Percentiles rank a stretch among this genome's conserved stretches.
phyloP scores from a whole-genome alignment of 1,140 invertebrate genomes.

The Brachionus rubens region DNA sequence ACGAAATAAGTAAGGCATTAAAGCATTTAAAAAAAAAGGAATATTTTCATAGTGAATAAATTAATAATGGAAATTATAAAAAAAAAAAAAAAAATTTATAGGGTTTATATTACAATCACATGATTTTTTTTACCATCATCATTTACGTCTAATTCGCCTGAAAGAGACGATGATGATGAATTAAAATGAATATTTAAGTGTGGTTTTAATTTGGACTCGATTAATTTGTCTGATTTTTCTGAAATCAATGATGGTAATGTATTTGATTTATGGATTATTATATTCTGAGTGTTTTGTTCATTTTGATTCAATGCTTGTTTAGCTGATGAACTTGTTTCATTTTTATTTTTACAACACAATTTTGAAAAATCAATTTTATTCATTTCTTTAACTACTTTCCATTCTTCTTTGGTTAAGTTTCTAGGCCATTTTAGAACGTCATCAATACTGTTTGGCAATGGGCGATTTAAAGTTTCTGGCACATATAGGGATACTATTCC shows the following conservation, averaged over 20 bases:
- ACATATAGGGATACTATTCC: neutral
- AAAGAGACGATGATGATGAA: no score
- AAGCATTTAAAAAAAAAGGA: neutral
- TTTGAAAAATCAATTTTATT: neutral
- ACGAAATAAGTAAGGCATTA: neutral
- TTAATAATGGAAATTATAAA: no score
- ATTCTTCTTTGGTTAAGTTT: neutral
- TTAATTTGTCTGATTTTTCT: neutral
- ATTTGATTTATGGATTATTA: neutral
- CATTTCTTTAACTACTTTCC: neutral
- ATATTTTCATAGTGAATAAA: no score
- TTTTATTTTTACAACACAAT: no score
- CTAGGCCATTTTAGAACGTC: neutral
- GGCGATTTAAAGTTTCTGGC: neutral
- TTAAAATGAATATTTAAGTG: no score
- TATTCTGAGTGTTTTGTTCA: neutral
- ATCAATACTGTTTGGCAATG: neutral
- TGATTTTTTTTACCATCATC: neutral
- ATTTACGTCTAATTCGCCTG: neutral
- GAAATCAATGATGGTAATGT: neutral
- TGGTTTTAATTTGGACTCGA: neutral
- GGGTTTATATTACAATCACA: neutral
- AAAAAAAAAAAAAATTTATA: no score
- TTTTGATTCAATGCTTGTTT: neutral
- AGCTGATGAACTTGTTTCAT: no score